Base-by-base conservation (phyloP, 2,797 vertebrate genomes). In the Antennarius maculatus region DNA sequence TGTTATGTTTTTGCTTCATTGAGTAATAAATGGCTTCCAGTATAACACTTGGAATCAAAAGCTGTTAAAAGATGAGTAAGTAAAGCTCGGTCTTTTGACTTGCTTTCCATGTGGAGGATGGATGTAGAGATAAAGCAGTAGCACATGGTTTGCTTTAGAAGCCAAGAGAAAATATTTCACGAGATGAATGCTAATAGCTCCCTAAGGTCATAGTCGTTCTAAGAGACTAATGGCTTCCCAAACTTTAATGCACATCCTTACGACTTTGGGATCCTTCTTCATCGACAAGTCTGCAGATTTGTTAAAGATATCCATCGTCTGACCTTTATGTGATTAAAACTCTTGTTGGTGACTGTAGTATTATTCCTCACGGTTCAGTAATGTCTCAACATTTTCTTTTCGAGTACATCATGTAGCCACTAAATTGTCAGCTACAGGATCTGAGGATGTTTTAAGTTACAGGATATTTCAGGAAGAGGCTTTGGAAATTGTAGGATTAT, bases 121-220 rank as follows among this genome's bases (percentile, higher is more conserved):
- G 71, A 81, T 74, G 70, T 71, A 82, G 79, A 0, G 14, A 43
- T 56, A 31, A 64, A 69, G 64, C 61, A 17, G 23, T 23, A 23
- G 23, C 23, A 23, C 66, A 61, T 61, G 71, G 57, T 67, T 66
- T 72, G 58, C 68, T 70, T 47, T 61, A 15, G 5, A 50, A 65
- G 68, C 27, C 8, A 9, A 62, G 54, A 78, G 69, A 43, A 74
- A 77, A 76, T 61, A 46, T 66, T 65, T 77, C 59, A 48, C 34
- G 71, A 60, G 45, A 83, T 80, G 50, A 84, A 82, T 85, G 79
- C 76, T 86, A 86, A 88, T 79, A 17, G 58, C 59, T 58, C 75
- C 85, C 79, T 53, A 12, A 61, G 74, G 84, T 79, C 50, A 58
- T 28, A 60, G 54, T 81, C 58, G 59, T 69, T 50, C 63, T 37